Base-by-base conservation (phyloP, 1,140 invertebrate species). In the Cyclina sinensis region DNA sequence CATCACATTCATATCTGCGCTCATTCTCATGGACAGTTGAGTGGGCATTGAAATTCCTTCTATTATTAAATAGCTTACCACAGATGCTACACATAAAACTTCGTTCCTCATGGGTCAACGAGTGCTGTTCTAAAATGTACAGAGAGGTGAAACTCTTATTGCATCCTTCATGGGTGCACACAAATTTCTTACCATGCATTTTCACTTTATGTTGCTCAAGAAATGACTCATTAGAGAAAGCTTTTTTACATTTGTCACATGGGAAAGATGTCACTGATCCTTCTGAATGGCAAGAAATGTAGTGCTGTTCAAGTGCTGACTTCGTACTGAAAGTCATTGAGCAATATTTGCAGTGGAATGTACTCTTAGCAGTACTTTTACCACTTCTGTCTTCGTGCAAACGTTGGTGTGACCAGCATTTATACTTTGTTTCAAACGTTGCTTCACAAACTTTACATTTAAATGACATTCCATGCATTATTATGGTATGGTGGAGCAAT, bases 81-180 rank as follows among this genome's bases (percentile, higher is more conserved):
- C 74, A 78, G 24, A 78, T 48, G 32, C 35, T 78, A 54, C 74
- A 78, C 74, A 78, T 78, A 43, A 78, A 78, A 78, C 74, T 78
- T 51, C 48, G 54, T 32, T 78, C 74, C 32, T 32, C 48, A 35
- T 78, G 74, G 1, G 30, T 11, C 0, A 32, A 2, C 48, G 24
- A 16, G 27, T 78, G 74, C 21, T 30, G 14, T 16, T 51, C 48
- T 11, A 78, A 30, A 35, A 21, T 54, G 0, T 51, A 0, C 27
- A 35, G 7, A 9, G 74, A 14, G 7, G 48, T n/a, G 27, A 78
- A 78, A 30, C 30, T 16, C 27, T 37, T 78, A 1, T 37, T 32
- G 27, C 74, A 78, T 4, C n/a, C 46, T 0, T 78, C 46, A 32
- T 78, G 48, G 0, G 46, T 0, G n/a, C 74, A 54, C 1, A 11